phyloP scores from a whole-genome alignment of 2,113 vertebrate species.

The Sarotherodon lohbergeri region DNA sequence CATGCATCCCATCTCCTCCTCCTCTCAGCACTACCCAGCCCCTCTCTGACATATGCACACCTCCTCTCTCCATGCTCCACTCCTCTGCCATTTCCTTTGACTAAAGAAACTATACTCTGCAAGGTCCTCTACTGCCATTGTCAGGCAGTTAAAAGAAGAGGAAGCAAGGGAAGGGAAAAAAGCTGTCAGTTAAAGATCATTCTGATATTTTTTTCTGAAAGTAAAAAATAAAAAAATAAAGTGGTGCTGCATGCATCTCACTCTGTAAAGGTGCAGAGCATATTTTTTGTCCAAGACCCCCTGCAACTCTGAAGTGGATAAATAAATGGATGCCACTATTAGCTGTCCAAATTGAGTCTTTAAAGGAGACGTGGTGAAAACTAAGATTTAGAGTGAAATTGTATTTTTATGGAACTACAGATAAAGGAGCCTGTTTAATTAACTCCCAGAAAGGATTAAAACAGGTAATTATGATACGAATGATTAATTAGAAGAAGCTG shows the following conservation, averaged over 20 bases:
- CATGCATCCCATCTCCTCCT: neutral
- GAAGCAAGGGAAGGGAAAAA: neutral
- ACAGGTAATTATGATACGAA: neutral
- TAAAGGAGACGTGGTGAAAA: neutral
- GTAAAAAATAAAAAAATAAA: neutral
- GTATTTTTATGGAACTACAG: neutral
- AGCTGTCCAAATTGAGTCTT: neutral
- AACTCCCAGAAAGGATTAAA: neutral
- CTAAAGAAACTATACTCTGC: conserved; percentile 31
- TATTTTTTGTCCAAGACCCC: neutral
- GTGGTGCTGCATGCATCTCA: neutral
- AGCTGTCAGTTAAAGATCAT: conserved; percentile 1
- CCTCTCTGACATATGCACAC: conserved; percentile 36
- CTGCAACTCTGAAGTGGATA: neutral
- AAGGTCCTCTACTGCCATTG: conserved; percentile 39
- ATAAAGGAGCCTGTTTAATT: neutral
- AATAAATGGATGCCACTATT: neutral
- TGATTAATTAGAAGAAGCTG: neutral
- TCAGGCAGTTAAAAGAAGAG: conserved; percentile 8
- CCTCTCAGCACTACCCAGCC: conserved; percentile 18
- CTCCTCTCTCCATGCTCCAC: conserved; percentile 18
- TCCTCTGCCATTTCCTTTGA: conserved; percentile 49
- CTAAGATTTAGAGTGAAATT: neutral
- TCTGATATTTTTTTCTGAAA: neutral
- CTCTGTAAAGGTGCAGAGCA: neutral